A percentile compares a stretch with the other conserved stretches of the same genome.
These are phyloP conservation scores for Spodoptera litura DNA, from an alignment of 1,140 invertebrate species.

Conservation along the genomic window DNA sequence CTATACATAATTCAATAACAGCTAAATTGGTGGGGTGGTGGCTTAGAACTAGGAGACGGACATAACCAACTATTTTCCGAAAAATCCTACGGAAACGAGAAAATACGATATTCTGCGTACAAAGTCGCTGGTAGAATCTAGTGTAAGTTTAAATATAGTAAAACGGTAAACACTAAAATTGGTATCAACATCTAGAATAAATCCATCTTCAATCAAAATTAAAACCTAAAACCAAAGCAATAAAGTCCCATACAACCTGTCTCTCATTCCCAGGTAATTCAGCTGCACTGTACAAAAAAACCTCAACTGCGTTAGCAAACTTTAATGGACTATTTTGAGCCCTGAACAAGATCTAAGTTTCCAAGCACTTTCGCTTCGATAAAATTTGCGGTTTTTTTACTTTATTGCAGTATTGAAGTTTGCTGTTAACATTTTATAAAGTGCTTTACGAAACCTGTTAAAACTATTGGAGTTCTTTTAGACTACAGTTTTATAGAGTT, in stretches of 20 bases:
- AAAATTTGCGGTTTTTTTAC: constrained; percentile 21
- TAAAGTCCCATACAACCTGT: neutral
- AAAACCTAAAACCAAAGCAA: too few species aligned
- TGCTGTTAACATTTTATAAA: neutral
- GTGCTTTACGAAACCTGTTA: neutral
- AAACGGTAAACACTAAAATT: too few species aligned
- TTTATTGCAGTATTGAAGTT: neutral
- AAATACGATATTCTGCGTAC: too few species aligned
- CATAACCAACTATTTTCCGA: too few species aligned
- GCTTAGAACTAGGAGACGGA: too few species aligned
- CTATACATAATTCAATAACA: too few species aligned
- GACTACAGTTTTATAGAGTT: neutral
- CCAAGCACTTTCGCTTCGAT: constrained; percentile 6
- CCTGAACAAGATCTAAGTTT: constrained; percentile 34
- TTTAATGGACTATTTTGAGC: constrained; percentile 51
- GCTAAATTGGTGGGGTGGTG: too few species aligned
- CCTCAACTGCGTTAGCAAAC: constrained; percentile 1
- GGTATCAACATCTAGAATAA: too few species aligned
- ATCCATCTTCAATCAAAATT: too few species aligned
- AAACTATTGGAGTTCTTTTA: neutral
- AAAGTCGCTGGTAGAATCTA: too few species aligned
- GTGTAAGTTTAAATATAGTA: too few species aligned
- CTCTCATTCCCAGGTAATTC: neutral
- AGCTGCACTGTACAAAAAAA: neutral
- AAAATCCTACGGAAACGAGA: too few species aligned